A percentile compares a stretch with the other conserved stretches of the same genome.
phyloP scores from a whole-genome alignment of 2,888 invertebrate species.

The Heliconius erato region DNA sequence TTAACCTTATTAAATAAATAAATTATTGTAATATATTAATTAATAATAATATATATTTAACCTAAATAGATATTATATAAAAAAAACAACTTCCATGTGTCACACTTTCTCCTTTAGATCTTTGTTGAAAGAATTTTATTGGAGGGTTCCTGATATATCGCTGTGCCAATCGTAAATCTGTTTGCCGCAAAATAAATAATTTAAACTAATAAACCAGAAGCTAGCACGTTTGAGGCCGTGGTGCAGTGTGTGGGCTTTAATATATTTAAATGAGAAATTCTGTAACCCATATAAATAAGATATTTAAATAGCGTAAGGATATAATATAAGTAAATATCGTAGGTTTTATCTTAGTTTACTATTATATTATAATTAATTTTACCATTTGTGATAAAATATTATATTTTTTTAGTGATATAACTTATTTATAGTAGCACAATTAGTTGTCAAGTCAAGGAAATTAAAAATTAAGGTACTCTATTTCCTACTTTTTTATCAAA shows the following conservation, averaged over 20 bases:
- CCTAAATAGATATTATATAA: too few relatives aligned
- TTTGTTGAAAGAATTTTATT: slow-evolving; percentile 72
- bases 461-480: neutral
- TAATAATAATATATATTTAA: too few relatives aligned
- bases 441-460: neutral
- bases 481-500: too few relatives aligned
- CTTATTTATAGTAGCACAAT: neutral
- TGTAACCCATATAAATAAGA: neutral
- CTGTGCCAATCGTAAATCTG: slow-evolving; percentile 83
- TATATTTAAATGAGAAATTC: slow-evolving; percentile 18
- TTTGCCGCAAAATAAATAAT: slow-evolving; percentile 83
- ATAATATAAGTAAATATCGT: too few relatives aligned
- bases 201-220: slow-evolving; percentile 81
- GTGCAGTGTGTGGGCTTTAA: slow-evolving; percentile 19
- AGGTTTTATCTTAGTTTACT: neutral
- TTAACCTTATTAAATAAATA: too few relatives aligned
- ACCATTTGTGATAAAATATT: neutral
- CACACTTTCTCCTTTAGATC: slow-evolving; percentile 52
- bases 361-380: neutral
- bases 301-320: neutral
- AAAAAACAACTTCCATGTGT: neutral
- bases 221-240: slow-evolving; percentile 26
- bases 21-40: too few relatives aligned
- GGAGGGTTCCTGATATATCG: slow-evolving; percentile 82
- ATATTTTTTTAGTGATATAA: too few relatives aligned